Evolutionary conservation across 2,888 invertebrate genomes (phyloP), one percentile per base, ranked within the genome.

Genomic region (Idaea biselata): DNA sequence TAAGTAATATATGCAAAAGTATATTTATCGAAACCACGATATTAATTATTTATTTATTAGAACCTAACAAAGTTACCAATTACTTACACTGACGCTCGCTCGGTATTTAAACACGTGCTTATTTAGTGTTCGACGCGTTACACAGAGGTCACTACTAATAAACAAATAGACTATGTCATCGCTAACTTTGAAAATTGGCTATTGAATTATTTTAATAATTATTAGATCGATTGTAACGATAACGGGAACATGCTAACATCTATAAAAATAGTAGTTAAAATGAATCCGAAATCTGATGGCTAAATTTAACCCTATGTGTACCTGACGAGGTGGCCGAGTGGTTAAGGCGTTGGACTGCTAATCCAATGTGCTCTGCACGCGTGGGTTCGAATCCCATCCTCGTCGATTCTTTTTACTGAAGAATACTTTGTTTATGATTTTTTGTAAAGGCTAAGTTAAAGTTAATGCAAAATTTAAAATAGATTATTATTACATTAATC

Each of bases 281-380:
- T 44, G 5, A 44, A 44, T 16, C 5, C 8, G 58, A 25, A 66
- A 73, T 62, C 0, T 70, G 57, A 66, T 66, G 16, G 6, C 44
- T 66, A 83, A 86, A 86, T 89, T 89, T 74, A 63, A 5, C 1
- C 0, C 0, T 0, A 0, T 0, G 0, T 0, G 0, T 68, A 87
- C 72, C 80, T 72, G 95, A 95, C 95, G 95, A 95, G 95, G 95
- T 95, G 95, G 95, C 95, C 95, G 96, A 96, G 96, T 95, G 96
- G 95, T 95, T 95, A 95, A 95, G 95, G 95, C 95, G 95, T 95
- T 95, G 95, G 95, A 95, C 95, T 95, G 96, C 95, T 96, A 96
- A 96, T 96, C 95, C 95, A 95, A 95, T 95, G 95, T 95, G 95
- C 95, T 95, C 95, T 95, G 95, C 95, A 95, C 95, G 95, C 95